phyloP scores from a whole-genome alignment of 2,113 vertebrate genomes.

The Platichthys stellatus region DNA sequence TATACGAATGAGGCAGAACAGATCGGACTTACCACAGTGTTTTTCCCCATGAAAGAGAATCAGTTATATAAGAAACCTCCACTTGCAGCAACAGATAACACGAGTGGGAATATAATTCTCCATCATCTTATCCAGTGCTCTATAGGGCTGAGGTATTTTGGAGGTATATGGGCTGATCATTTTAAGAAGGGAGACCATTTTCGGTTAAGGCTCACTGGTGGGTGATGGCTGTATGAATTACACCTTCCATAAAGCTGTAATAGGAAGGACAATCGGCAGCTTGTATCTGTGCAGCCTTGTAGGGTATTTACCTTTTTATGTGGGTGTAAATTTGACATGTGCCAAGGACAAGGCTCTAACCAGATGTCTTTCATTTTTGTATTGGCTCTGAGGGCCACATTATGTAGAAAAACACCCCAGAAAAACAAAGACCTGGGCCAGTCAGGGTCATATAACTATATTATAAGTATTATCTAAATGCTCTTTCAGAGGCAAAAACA shows the following conservation, averaged over 20 bases:
- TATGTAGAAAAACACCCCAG: neutral
- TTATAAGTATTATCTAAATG: neutral
- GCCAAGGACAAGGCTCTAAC: conserved; percentile 69
- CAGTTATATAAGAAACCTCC: conserved; percentile 2
- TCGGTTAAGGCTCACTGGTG: conserved; percentile 53
- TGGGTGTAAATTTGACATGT: conserved; percentile 76
- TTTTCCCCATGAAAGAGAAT: conserved; percentile 7
- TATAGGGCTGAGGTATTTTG: conserved; percentile 38
- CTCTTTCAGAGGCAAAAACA: neutral
- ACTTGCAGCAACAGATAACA: conserved; percentile 38
- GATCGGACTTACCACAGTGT: neutral
- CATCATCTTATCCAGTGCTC: conserved; percentile 33
- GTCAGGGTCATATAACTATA: neutral
- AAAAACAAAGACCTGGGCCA: neutral
- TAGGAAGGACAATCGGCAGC: conserved; percentile 80
- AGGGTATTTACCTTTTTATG: conserved; percentile 83
- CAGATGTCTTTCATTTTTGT: conserved; percentile 41
- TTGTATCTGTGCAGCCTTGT: conserved; percentile 78
- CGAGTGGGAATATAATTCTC: conserved; percentile 23
- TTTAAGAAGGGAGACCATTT: conserved; percentile 46
- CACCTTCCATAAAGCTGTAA: conserved; percentile 81
- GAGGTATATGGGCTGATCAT: conserved; percentile 51
- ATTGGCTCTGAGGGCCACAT: conserved; percentile 12
- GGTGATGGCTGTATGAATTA: conserved; percentile 75
- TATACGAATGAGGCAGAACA: neutral